Percentiles rank a stretch among this genome's conserved stretches.
Conservation (phyloP, 2,113 vertebrate species). For the Nesogale talazaci region DNA sequence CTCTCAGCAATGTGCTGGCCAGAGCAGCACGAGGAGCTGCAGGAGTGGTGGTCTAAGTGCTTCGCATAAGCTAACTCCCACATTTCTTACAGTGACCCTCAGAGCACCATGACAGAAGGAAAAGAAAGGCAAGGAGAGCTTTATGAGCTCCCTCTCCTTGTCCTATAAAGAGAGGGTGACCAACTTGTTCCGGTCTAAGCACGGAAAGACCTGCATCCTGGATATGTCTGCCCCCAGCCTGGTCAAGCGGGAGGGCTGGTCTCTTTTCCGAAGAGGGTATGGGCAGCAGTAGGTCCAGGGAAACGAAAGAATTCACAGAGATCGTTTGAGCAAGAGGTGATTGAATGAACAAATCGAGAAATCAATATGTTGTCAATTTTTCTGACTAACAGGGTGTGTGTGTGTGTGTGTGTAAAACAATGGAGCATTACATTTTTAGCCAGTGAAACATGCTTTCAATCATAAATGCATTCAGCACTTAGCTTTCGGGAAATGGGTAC, state of each 20-base stretch:
- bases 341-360: not conserved
- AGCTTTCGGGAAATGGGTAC: not conserved
- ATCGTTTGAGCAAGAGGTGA: not conserved
- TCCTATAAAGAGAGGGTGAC: not conserved
- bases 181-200: not conserved
- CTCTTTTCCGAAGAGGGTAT: rapidly evolving
- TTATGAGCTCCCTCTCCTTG: too few species aligned
- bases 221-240: not conserved
- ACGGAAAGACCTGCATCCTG: rapidly evolving
- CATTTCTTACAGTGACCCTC: not conserved
- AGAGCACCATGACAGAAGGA: not conserved
- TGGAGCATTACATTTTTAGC: not conserved
- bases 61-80: not conserved
- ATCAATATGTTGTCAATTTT: rapidly evolving
- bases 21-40: not conserved
- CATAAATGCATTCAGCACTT: rapidly evolving
- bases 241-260: not conserved
- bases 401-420: too few species aligned
- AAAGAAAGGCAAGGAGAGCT: not conserved
- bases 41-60: not conserved
- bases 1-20: not conserved
- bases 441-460: not conserved
- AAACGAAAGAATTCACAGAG: not conserved
- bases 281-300: not conserved
- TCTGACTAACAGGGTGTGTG: not conserved